phyloP scores from a whole-genome alignment of 30 jellyfish, hydroid and myxozoan genomes.

The Morbakka virulenta region DNA sequence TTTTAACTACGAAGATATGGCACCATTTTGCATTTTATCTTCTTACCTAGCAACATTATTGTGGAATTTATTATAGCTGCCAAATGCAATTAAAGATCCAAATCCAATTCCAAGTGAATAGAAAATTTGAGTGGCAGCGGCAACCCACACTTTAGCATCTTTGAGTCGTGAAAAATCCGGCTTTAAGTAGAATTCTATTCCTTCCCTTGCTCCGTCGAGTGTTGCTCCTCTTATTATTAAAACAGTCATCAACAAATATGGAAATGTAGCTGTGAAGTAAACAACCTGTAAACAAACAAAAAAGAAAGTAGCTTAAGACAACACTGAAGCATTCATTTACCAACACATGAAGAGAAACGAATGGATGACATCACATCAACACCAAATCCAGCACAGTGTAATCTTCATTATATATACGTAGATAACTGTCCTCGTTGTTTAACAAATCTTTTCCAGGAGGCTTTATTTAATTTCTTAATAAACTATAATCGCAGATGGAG shows the following conservation, averaged over 20 bases:
- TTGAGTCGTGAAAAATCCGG: constrained; percentile 70
- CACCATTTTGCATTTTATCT: not conserved
- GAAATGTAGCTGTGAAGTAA: constrained; percentile 91
- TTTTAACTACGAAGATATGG: too few species aligned
- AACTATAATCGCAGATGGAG: too few species aligned
- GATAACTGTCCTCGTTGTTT: too few species aligned
- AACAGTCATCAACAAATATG: constrained; percentile 71
- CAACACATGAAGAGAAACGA: too few species aligned
- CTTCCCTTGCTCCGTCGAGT: constrained; percentile 77
- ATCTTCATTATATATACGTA: too few species aligned
- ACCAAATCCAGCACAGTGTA: too few species aligned
- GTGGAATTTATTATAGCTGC: constrained; percentile 86
- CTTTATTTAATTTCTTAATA: too few species aligned
- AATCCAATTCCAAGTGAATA: constrained; percentile 95
- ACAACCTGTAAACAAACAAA: constrained; percentile 88
- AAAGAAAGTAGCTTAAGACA: too few species aligned
- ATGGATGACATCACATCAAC: too few species aligned
- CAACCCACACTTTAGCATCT: constrained; percentile 87
- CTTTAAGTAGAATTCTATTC: constrained; percentile 73
- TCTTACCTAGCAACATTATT: constrained; percentile 76
- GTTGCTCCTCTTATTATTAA: constrained; percentile 82
- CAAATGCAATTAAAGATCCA: constrained; percentile 90
- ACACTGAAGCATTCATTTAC: too few species aligned
- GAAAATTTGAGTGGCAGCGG: constrained; percentile 93
- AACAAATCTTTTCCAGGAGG: too few species aligned